phyloP scores from a whole-genome alignment of 30 jellyfish, hydroid and myxozoan species.

The Nemopilema nomurai region DNA sequence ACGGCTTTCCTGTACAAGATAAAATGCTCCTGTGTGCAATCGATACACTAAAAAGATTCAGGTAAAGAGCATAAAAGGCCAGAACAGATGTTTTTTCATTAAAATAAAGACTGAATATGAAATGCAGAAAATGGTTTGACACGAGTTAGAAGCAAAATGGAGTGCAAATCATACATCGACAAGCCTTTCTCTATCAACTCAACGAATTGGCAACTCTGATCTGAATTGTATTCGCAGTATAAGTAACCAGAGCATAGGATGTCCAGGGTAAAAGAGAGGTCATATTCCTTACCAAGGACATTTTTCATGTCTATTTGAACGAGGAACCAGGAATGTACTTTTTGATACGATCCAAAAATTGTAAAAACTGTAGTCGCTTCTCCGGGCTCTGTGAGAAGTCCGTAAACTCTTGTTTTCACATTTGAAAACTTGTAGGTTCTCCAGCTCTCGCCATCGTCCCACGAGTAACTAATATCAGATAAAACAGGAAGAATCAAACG shows the following conservation, averaged over 20 bases:
- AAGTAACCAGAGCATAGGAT: too few species aligned
- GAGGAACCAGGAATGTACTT: conserved; percentile 74
- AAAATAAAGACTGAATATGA: too few species aligned
- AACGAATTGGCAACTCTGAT: too few species aligned
- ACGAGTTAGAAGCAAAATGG: too few species aligned
- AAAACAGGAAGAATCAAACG: too few species aligned
- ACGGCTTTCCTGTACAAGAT: conserved; percentile 55
- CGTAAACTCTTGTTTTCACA: conserved; percentile 73
- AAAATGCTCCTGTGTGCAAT: not conserved
- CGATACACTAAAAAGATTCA: too few species aligned
- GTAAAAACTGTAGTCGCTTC: conserved; percentile 87
- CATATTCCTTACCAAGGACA: conserved; percentile 67
- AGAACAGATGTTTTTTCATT: too few species aligned
- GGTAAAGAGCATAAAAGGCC: too few species aligned
- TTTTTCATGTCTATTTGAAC: conserved; percentile 82
- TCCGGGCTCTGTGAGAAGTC: conserved; percentile 95
- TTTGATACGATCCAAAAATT: conserved; percentile 72
- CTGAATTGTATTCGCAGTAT: too few species aligned
- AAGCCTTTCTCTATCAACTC: too few species aligned
- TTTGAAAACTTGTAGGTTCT: conserved; percentile 50
- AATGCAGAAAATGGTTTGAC: too few species aligned
- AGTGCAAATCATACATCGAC: too few species aligned
- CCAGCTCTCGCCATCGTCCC: conserved; percentile 92
- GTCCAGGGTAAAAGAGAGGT: not conserved
- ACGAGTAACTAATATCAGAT: conserved; percentile 68